Base-by-base conservation (phyloP, 1,140 invertebrate species). In the Neotoxoptera formosana region DNA sequence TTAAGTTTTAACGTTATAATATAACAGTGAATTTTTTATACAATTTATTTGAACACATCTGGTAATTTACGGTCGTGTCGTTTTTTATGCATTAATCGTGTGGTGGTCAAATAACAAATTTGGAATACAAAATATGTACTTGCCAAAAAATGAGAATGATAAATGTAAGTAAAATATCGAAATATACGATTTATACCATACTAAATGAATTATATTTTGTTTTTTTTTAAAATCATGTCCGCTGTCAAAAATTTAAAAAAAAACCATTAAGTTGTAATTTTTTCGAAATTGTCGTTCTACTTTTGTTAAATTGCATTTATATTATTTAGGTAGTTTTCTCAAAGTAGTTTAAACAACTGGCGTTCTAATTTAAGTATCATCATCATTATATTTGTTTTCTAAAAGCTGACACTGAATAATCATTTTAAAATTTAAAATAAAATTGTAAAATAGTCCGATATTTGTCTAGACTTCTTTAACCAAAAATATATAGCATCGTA, bases 91-190 rank as follows among this genome's bases (percentile, higher is more conserved):
- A 47, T 30, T 47, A 1, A 7, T n/a, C n/a, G n/a, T 1, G 9
- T 17, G 0, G 0, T 4, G 4, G 60, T 76, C 14, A 76, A 67
- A 67, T 67, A n/a, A 86, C 45, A 48, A 30, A 48, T 88, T 51
- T 51, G 87, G 87, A 88, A 25, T 88, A 88, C 7, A n/a, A 88
- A 51, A 48, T 87, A 88, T 88, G 87, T 51, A 23, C 87, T 34
- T 7, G 0, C 6, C 8, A 23, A 51, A 51, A 51, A 34, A 48
- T 34, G n/a, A 88, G 7, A 34, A 36, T 48, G 87, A 51, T 7
- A 53, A 88, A 48, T 88, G 87, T 88, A 51, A 88, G 87, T 88
- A 88, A 88, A 48, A 34, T n/a, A n/a, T 25, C 25, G 1, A 30
- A 47, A n/a, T 14, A 86, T 45, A 14, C 6, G 9, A 83, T 36